Base-by-base conservation (phyloP, 2,888 invertebrate species). In the Galeopsomyia nigrocyanea region DNA sequence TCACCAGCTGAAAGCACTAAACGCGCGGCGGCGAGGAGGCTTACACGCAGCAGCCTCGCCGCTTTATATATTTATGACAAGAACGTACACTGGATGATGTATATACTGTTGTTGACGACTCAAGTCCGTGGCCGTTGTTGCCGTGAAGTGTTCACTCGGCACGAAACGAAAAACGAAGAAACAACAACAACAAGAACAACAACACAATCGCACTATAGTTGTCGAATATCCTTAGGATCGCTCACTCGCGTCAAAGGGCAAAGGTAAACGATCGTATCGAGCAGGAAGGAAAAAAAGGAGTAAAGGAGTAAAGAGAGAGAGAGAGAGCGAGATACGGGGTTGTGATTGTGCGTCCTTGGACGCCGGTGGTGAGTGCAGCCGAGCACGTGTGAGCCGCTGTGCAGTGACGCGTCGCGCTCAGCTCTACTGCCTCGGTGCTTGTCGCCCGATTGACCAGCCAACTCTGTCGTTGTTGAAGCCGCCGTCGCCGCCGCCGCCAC, bases 361-460 rank as follows among this genome's bases (percentile, higher is more conserved):
- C 39, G 39, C 39, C 39, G 39, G 39, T 3, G 1, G 87, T 82
- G 61, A 69, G 78, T 77, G 76, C 80, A 76, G 17, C 31, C 57
- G 57, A 31, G 57, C 26, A 31, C 57, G 57, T 57, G 57, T 17
- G 56, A 14, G 64, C 17, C 76, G 79, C 79, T 79, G 82, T 84
- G 84, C 85, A 84, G 84, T 85, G 85, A 84, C 82, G 86, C 85
- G 84, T 83, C 82, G 81, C 83, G 47, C 26, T 19, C 53, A 47
- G 69, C 62, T 65, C 58, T 82, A 82, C 83, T 83, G 67, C 63
- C 26, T 74, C 68, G 82, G 83, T 85, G 85, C 86, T 84, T 85
- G 85, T 81, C 82, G 82, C 84, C 83, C 85, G 86, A 84, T 85
- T 84, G 86, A 85, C 86, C 85, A 85, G 81, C 83, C 80, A 84